Evolutionary conservation across 2,797 vertebrate genomes (phyloP).

Genomic region (Fratercula arctica): DNA sequence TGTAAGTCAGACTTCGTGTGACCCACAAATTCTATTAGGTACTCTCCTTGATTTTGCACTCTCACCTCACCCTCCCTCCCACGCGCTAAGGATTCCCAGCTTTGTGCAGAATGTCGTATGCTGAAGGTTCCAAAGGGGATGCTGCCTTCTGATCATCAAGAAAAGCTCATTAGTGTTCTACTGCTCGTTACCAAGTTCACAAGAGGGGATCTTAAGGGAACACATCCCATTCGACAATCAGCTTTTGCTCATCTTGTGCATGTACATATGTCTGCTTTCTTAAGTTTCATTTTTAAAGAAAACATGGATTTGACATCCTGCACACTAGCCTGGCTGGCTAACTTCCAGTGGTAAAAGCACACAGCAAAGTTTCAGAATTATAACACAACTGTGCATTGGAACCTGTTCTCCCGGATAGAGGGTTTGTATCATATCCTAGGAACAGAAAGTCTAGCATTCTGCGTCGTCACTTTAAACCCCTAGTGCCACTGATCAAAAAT

Average conservation of each 20-base stretch:
- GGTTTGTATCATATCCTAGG: neutral
- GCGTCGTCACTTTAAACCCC: neutral
- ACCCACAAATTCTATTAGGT: neutral
- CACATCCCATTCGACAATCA: neutral
- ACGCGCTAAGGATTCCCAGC: neutral
- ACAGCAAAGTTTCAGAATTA: neutral
- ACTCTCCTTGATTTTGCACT: neutral
- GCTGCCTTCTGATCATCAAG: neutral
- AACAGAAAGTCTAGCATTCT: neutral
- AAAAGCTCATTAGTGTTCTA: neutral
- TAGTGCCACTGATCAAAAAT: neutral
- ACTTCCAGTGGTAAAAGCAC: neutral
- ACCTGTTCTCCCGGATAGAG: neutral
- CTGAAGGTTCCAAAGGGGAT: neutral
- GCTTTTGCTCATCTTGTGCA: neutral
- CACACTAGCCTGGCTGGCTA: neutral
- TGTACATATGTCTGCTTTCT: neutral
- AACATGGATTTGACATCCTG: neutral
- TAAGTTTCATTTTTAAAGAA: neutral
- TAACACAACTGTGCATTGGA: neutral
- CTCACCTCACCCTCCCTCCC: accelerated
- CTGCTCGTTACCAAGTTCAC: neutral
- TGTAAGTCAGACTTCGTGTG: neutral
- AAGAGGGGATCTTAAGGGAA: neutral
- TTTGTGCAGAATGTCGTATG: neutral